Evolutionary conservation across 2,113 vertebrate species (phyloP).

Genomic region (Rhabdomys dilectus): DNA sequence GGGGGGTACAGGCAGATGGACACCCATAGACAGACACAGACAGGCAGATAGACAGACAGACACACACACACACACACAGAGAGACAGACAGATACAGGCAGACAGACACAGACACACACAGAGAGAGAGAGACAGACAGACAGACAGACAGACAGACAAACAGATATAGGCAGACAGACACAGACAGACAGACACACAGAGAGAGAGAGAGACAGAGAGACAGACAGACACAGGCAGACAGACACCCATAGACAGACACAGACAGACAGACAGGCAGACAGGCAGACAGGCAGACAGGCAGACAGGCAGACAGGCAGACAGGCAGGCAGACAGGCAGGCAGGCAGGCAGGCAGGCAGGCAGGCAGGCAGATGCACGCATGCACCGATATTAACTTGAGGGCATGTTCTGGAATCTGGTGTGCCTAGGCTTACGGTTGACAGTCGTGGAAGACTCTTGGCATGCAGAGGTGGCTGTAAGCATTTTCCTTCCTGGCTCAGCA

Average conservation of each 20-base stretch:
- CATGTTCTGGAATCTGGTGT: neutral
- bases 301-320: too few species aligned
- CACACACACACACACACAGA: too few species aligned
- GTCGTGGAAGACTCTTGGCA: neutral
- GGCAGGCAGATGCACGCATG: too few species aligned
- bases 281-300: too few species aligned
- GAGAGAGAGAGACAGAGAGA: neutral
- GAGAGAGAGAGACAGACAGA: neutral
- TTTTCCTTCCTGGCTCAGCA: neutral
- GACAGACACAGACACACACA: neutral
- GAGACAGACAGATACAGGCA: neutral
- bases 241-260: too few species aligned
- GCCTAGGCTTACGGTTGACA: neutral
- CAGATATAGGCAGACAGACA: too few species aligned
- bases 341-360: too few species aligned
- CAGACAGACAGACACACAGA: neutral
- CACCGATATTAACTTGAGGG: neutral
- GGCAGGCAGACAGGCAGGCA: too few species aligned
- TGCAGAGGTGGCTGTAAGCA: neutral
- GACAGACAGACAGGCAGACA: too few species aligned
- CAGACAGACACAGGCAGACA: too few species aligned
- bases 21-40: neutral
- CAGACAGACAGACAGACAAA: neutral
- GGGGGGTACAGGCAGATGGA: neutral
- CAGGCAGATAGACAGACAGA: too few species aligned